Evolutionary conservation across 2,888 invertebrate genomes (phyloP).

Genomic region (Tetropium fuscum): DNA sequence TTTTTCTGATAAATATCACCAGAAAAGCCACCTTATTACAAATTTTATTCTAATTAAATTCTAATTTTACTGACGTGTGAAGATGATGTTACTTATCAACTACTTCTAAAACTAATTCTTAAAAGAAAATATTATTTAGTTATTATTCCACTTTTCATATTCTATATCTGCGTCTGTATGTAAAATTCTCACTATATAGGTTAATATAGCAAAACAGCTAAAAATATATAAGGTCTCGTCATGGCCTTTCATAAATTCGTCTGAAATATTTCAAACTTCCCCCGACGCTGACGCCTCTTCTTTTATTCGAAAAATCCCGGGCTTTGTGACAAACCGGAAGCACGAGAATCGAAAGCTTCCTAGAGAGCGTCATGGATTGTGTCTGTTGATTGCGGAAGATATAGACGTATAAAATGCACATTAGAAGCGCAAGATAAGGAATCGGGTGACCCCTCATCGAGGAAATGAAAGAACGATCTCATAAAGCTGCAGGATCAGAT

Average conservation of each 20-base stretch:
- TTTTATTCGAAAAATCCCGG: slow-evolving; percentile 49
- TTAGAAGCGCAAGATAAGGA: slow-evolving; percentile 50
- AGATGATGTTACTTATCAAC: too few species aligned
- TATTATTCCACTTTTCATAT: too few species aligned
- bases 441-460: slow-evolving; percentile 48
- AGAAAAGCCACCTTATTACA: too few species aligned
- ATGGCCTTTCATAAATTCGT: slow-evolving; percentile 20
- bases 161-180: too few species aligned
- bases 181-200: too few species aligned
- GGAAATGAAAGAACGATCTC: slow-evolving; percentile 34
- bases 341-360: slow-evolving; percentile 47
- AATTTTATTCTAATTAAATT: too few species aligned
- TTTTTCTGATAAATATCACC: too few species aligned
- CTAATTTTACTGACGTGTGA: too few species aligned
- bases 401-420: slow-evolving; percentile 52
- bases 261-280: too few species aligned
- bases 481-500: slow-evolving; percentile 22
- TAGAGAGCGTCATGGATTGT: slow-evolving; percentile 41
- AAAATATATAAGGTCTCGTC: neutral
- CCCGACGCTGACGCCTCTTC: slow-evolving; percentile 31
- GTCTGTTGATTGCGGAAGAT: slow-evolving; percentile 51
- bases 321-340: slow-evolving; percentile 54
- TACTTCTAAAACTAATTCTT: too few species aligned
- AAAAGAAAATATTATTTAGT: too few species aligned
- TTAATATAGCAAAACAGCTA: too few species aligned